phyloP scores from a whole-genome alignment of 2,797 vertebrate genomes.

The Thunnus albacares region DNA sequence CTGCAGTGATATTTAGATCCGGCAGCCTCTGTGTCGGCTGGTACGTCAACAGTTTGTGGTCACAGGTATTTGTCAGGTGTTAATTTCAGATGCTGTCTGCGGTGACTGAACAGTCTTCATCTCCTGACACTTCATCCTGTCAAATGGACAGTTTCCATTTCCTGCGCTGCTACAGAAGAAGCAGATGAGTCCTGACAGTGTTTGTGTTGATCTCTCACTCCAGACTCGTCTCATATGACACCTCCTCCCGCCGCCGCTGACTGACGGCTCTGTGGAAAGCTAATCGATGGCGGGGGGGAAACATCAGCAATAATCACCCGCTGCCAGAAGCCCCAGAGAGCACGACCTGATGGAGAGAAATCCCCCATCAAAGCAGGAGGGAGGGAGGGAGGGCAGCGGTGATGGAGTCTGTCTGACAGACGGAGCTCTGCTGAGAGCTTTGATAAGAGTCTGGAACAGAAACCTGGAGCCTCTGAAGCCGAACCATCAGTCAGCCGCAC shows the following conservation, averaged over 20 bases:
- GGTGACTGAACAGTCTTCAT: constrained; percentile 30
- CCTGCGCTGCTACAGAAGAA: constrained; percentile 34
- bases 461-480: constrained; percentile 36
- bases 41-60: neutral
- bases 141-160: constrained; percentile 63
- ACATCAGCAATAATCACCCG: constrained; percentile 66
- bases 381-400: constrained; percentile 29
- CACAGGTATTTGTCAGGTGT: constrained; percentile 23
- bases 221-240: constrained; percentile 24
- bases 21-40: neutral
- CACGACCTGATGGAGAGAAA: constrained; percentile 55
- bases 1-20: neutral
- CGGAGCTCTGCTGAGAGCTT: constrained; percentile 39
- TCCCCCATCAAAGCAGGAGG: constrained; percentile 45
- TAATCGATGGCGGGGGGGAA: constrained; percentile 75
- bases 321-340: constrained; percentile 44
- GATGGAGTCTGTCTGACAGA: constrained; percentile 52
- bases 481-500: constrained; percentile 49
- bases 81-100: constrained; percentile 18
- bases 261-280: constrained; percentile 58
- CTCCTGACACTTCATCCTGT: constrained; percentile 27
- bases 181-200: constrained; percentile 53
- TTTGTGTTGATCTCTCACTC: constrained; percentile 60
- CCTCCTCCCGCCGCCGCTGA: constrained; percentile 31
- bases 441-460: constrained; percentile 46